Base-by-base conservation (phyloP, 2,888 invertebrate genomes). In the Linnaemya vulpina region DNA sequence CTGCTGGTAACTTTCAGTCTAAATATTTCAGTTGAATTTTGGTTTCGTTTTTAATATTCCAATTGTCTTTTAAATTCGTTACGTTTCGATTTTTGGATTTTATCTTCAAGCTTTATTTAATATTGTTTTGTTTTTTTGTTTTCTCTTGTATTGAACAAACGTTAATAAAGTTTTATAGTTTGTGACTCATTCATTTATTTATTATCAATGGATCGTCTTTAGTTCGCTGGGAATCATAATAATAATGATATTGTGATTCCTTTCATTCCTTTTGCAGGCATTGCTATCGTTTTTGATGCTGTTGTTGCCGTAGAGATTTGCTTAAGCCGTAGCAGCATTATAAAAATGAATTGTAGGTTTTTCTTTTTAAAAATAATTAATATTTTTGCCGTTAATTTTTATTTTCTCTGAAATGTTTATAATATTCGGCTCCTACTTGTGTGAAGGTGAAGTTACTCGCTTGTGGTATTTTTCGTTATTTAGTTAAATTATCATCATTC, bases 201-300 rank as follows among this genome's bases (percentile, higher is more conserved):
- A 77, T 63, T 35, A 15, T 35, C 40, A 55, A 53, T 79, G 62
- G 53, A 71, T 80, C 71, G 22, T 62, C 65, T 68, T 65, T 62
- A 65, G 35, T 51, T 75, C 25, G 15, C 43, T 78, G 68, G 68
- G 75, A 85, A 85, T 82, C 82, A 82, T 82, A 71, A 82, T 55
- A 53, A 65, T 70, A 58, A n/a, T n/a, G n/a, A n/a, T 51, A 60
- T 67, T 76, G 71, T 38, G 53, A 49, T 20, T 67, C 30, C 63
- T 74, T 62, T 62, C 68, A 63, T 81, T 30, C n/a, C 49, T 71
- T 55, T 67, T 67, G 60, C 76, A 70, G 20, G 43, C 78, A 67
- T 40, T 79, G 58, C 8, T 60, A 35, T 13, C 22, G 49, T 11
- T 62, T 67, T 67, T 38, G 46, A 55, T 76, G 53, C 25, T 73